These are phyloP conservation scores for Drosophila nigromelanica DNA, from an alignment of 1,140 invertebrate genomes.

Conservation along the genomic window DNA sequence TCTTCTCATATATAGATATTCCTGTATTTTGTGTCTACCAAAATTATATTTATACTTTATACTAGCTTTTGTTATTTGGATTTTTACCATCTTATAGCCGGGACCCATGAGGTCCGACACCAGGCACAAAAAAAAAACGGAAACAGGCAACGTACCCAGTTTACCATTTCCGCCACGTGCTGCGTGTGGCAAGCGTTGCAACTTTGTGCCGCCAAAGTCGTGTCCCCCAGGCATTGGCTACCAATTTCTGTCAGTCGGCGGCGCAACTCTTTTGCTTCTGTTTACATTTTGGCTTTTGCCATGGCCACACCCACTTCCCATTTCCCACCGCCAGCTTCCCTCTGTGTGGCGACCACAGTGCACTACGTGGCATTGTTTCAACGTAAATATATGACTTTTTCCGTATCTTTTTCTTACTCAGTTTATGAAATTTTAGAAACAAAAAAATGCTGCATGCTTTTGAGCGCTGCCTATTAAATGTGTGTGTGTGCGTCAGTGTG, in stretches of 20 bases:
- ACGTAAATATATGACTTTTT: conserved; percentile 22
- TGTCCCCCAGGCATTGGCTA: conserved; percentile 26
- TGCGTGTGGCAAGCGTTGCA: conserved; percentile 26
- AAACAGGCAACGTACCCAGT: conserved; percentile 9
- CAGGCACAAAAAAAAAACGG: background rate
- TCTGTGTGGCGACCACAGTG: conserved; percentile 1
- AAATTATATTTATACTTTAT: background rate
- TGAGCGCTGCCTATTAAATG: conserved; percentile 1
- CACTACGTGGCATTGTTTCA: conserved; percentile 35
- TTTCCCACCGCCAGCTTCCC: background rate
- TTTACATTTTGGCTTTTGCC: conserved; percentile 39
- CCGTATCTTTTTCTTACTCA: conserved; percentile 20
- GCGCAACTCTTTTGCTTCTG: conserved; percentile 24
- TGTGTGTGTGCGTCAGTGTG: background rate
- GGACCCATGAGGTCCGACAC: conserved; percentile 16
- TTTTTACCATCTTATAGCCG: conserved; percentile 1
- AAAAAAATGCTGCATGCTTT: conserved; percentile 48
- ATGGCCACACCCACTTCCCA: background rate
- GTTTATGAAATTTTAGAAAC: conserved; percentile 64
- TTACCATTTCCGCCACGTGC: background rate
- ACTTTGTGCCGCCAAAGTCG: background rate
- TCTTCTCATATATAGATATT: too few relatives aligned
- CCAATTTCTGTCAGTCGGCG: conserved; percentile 29
- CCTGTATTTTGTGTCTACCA: too few relatives aligned
- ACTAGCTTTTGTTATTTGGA: background rate